phyloP scores from a whole-genome alignment of 2,888 invertebrate genomes.

The Cylloceria caligata region DNA sequence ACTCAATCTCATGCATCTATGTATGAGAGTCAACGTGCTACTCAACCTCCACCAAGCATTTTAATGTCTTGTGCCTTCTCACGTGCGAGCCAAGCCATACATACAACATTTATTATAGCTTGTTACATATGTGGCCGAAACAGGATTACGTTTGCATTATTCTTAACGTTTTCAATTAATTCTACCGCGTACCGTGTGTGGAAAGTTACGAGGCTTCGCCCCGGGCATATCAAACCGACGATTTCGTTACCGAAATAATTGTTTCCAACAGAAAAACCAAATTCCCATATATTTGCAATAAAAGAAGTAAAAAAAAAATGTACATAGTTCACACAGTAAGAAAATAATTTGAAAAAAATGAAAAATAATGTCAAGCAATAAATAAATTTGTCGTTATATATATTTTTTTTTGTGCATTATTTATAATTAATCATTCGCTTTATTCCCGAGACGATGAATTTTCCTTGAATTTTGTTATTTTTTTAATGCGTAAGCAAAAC shows the following conservation, averaged over 20 bases:
- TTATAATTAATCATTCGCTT: too few species aligned
- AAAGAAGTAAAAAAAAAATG: background rate
- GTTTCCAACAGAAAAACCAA: background rate
- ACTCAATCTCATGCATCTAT: conserved; percentile 45
- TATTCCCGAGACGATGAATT: too few species aligned
- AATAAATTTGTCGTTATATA: too few species aligned
- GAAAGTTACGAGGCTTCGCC: conserved; percentile 16
- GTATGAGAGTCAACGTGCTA: conserved; percentile 39
- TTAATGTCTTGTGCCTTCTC: conserved; percentile 38
- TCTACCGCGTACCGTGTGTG: background rate
- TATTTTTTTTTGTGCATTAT: too few species aligned
- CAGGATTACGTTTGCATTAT: conserved; percentile 1
- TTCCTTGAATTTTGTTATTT: background rate
- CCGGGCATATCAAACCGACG: background rate
- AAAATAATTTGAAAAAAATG: too few species aligned
- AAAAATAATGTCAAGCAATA: too few species aligned
- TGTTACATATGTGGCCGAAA: background rate
- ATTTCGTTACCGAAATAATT: background rate
- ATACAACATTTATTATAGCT: conserved; percentile 36
- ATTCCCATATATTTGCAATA: background rate
- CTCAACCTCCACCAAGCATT: conserved; percentile 24
- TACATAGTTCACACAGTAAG: too few species aligned
- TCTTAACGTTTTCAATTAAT: conserved; percentile 1
- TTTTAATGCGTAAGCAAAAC: background rate
- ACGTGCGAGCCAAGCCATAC: conserved; percentile 37